Evolutionary conservation across 2,113 vertebrate genomes (phyloP).

Genomic region (Hylia prasina): DNA sequence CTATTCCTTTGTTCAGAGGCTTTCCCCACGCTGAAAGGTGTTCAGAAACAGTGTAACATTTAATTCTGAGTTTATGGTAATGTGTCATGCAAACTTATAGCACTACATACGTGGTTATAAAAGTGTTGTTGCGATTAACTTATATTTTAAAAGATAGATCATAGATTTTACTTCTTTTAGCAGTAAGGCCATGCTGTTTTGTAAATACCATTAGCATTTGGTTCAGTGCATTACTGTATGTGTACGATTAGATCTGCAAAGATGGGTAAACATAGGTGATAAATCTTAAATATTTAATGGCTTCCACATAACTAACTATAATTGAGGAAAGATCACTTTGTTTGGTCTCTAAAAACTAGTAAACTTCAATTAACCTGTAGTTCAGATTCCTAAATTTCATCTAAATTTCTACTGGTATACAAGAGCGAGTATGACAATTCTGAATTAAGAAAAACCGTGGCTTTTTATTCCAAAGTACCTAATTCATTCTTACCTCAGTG

Average conservation of each 20-base stretch:
- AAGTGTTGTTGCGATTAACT: background rate
- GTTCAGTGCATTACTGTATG: background rate
- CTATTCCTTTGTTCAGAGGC: background rate
- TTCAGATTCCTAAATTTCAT: background rate
- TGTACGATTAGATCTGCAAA: background rate
- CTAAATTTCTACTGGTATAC: background rate
- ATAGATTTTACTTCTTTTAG: background rate
- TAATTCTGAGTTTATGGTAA: background rate
- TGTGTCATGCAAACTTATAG: background rate
- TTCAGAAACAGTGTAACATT: background rate
- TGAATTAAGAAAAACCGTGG: background rate
- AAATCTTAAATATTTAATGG: background rate
- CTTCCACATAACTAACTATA: background rate
- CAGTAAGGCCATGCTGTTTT: background rate
- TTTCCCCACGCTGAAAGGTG: background rate
- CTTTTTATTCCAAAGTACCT: background rate
- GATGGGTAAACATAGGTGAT: background rate
- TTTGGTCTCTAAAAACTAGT: background rate
- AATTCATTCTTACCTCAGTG: conserved; percentile 73
- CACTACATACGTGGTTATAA: background rate
- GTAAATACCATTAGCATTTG: background rate
- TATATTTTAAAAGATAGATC: background rate
- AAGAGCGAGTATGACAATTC: background rate
- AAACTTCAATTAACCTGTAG: background rate
- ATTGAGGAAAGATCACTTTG: background rate